Conservation (phyloP, 2,888 invertebrate species). For the Bugulina stolonifera region DNA sequence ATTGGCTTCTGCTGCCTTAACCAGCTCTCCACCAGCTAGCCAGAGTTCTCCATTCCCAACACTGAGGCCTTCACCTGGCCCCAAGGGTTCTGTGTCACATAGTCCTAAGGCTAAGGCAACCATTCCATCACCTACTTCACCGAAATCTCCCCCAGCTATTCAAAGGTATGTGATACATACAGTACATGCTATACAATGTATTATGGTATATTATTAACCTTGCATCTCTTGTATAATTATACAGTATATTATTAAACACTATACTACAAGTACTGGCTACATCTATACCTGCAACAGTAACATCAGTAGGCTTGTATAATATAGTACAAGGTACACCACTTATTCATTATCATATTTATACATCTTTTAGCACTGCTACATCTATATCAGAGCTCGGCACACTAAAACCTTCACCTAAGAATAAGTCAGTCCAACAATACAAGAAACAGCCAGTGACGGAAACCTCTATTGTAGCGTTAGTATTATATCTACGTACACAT, state of each 20-base stretch:
- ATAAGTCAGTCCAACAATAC: not conserved
- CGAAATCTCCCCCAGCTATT: not conserved
- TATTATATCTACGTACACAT: no score
- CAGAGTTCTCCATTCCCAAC: not conserved
- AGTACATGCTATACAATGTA: no score
- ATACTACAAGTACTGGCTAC: no score
- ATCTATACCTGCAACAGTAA: no score
- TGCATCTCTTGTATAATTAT: no score
- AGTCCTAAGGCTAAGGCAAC: conserved; percentile 4
- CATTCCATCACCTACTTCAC: not conserved
- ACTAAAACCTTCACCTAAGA: not conserved
- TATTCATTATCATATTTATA: no score
- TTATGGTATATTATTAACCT: no score
- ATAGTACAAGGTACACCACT: no score
- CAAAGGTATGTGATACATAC: no score
- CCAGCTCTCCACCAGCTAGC: not conserved
- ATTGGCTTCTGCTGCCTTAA: not conserved
- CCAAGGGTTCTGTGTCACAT: not conserved
- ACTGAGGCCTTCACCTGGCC: not conserved
- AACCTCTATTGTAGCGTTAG: not conserved
- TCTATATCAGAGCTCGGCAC: not conserved
- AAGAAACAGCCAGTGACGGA: not conserved
- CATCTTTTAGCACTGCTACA: not conserved
- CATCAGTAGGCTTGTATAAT: no score
- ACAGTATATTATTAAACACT: no score